phyloP scores from a whole-genome alignment of 2,888 invertebrate species.

The Rugalucina vietnamica region DNA sequence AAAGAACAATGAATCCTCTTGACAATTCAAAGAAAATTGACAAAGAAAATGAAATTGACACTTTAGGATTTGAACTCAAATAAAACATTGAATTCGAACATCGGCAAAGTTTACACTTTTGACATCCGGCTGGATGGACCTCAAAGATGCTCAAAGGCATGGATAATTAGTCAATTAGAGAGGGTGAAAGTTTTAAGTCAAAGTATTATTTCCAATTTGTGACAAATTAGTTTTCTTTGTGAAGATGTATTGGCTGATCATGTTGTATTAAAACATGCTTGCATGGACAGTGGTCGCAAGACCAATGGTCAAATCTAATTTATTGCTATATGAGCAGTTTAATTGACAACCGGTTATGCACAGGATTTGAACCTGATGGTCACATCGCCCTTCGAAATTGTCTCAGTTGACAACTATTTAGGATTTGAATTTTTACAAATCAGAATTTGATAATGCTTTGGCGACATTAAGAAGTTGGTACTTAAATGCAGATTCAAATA shows the following conservation, averaged over 20 bases:
- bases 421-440: too few species aligned
- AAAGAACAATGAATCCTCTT: background rate
- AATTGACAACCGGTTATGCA: background rate
- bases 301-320: background rate
- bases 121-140: background rate
- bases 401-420: background rate
- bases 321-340: conserved; percentile 7
- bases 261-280: conserved; percentile 5
- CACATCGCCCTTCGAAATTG: too few species aligned
- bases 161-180: conserved; percentile 13
- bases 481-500: background rate
- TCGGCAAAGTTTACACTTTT: background rate
- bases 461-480: background rate
- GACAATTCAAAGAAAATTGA: background rate
- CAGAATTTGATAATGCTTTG: too few species aligned
- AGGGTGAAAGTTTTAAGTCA: conserved; percentile 11
- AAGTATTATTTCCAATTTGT: conserved; percentile 16
- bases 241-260: conserved; percentile 4
- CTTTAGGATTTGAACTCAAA: background rate
- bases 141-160: background rate
- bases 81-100: conserved; percentile 6
- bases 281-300: background rate
- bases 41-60: conserved; percentile 16
- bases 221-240: conserved; percentile 17
- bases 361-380: background rate